Conservation (phyloP, 2,888 invertebrate genomes). For the Carterocephalus palaemon region DNA sequence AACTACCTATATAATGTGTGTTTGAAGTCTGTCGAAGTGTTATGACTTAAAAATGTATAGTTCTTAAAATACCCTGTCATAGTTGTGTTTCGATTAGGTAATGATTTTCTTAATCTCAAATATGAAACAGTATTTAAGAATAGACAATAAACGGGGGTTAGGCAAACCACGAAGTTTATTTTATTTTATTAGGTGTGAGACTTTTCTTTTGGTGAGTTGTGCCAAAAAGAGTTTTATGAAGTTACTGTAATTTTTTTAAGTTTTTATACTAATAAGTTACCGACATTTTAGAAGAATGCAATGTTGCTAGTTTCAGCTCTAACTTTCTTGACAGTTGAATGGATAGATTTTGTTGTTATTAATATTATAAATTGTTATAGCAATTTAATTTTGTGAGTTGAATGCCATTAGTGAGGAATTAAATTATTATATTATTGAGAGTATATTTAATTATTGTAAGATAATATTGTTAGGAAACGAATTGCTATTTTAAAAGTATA, state of each 20-base stretch:
- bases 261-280: slow-evolving; percentile 42
- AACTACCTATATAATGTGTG: not conserved
- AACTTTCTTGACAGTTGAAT: slow-evolving; percentile 23
- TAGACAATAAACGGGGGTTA: slow-evolving; percentile 16
- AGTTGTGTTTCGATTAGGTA: not conserved
- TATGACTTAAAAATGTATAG: too few species aligned
- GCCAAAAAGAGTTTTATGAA: slow-evolving; percentile 56
- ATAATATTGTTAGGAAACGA: slow-evolving; percentile 24
- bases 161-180: slow-evolving; percentile 5
- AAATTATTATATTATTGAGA: slow-evolving; percentile 29
- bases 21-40: too few species aligned
- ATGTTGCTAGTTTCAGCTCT: slow-evolving; percentile 29
- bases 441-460: slow-evolving; percentile 28
- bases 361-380: slow-evolving; percentile 31
- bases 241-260: slow-evolving; percentile 37
- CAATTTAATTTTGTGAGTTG: slow-evolving; percentile 41
- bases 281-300: slow-evolving; percentile 29
- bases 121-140: slow-evolving; percentile 17
- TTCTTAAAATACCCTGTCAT: too few species aligned
- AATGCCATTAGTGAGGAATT: slow-evolving; percentile 65
- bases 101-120: slow-evolving; percentile 16
- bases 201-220: slow-evolving; percentile 51
- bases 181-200: slow-evolving; percentile 13
- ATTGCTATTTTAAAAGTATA: slow-evolving; percentile 27
- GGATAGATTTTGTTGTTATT: slow-evolving; percentile 35